These are phyloP conservation scores for Brienomyrus longianalis DNA, from an alignment of 2,113 vertebrate genomes.

Conservation along the genomic window DNA sequence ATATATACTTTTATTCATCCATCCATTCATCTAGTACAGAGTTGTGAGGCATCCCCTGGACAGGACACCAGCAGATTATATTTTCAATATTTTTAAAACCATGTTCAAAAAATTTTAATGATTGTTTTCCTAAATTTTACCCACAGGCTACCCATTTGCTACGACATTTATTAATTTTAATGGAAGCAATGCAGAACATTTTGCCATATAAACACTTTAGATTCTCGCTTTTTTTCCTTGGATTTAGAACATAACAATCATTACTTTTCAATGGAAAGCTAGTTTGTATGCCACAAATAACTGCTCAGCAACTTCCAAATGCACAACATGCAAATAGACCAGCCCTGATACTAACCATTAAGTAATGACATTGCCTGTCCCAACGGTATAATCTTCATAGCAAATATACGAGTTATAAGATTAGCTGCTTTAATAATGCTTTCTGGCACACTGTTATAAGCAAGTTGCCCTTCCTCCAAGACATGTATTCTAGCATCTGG, in stretches of 20 bases:
- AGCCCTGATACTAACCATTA: background rate
- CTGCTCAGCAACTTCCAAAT: background rate
- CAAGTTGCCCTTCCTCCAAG: background rate
- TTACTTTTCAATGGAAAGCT: background rate
- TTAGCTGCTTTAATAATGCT: background rate
- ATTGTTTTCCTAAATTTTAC: background rate
- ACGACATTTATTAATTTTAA: background rate
- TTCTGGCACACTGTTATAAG: background rate
- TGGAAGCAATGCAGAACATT: background rate
- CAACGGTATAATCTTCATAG: background rate
- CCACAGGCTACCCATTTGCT: background rate
- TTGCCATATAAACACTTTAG: background rate
- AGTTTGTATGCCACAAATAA: background rate
- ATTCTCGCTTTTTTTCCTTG: background rate
- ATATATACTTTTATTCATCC: background rate
- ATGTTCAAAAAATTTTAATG: background rate
- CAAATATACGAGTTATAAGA: background rate
- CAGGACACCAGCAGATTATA: background rate
- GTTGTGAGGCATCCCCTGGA: background rate
- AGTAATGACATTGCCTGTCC: background rate
- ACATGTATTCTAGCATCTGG: background rate
- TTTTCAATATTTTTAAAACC: background rate
- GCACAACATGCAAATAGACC: background rate
- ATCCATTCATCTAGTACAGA: background rate
- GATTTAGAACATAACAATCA: background rate